phyloP scores from a whole-genome alignment of 2,797 vertebrate genomes.

The Dipus sagitta region DNA sequence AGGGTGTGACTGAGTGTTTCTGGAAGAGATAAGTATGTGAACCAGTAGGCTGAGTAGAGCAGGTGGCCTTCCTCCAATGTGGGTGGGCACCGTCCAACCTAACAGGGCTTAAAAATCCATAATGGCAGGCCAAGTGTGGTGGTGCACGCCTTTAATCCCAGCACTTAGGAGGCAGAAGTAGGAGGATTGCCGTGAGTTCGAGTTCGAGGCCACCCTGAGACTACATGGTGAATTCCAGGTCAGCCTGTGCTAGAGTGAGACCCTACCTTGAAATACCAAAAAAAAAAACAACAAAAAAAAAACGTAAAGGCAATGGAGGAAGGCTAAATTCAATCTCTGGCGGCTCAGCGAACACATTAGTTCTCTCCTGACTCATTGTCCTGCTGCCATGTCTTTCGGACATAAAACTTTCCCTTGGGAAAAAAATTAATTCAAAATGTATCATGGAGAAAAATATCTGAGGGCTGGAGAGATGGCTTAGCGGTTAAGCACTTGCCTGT shows the following conservation, averaged over 20 bases:
- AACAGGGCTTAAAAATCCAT: too few relatives aligned
- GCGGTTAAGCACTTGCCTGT: too few relatives aligned
- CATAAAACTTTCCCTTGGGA: too few relatives aligned
- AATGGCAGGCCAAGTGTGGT: too few relatives aligned
- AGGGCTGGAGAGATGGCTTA: too few relatives aligned
- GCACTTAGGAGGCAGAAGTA: too few relatives aligned
- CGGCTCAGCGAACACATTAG: not conserved
- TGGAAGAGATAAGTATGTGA: not conserved
- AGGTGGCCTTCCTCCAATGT: not conserved
- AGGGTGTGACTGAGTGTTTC: not conserved
- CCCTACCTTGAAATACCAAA: too few relatives aligned
- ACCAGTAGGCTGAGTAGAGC: not conserved
- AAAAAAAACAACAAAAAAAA: not conserved
- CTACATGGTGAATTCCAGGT: too few relatives aligned
- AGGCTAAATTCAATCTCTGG: not conserved
- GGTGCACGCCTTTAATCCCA: too few relatives aligned
- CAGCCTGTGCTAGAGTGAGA: too few relatives aligned
- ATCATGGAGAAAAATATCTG: not conserved
- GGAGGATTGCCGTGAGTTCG: too few relatives aligned
- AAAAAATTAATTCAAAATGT: not conserved
- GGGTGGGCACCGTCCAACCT: not conserved
- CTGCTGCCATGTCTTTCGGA: not conserved
- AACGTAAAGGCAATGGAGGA: not conserved
- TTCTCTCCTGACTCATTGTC: not conserved
- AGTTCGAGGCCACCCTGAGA: too few relatives aligned